Percentiles rank a stretch among this genome's conserved stretches.
Evolutionary conservation across 2,888 invertebrate genomes (phyloP).

Genomic region (Pediacus dermestoides): DNA sequence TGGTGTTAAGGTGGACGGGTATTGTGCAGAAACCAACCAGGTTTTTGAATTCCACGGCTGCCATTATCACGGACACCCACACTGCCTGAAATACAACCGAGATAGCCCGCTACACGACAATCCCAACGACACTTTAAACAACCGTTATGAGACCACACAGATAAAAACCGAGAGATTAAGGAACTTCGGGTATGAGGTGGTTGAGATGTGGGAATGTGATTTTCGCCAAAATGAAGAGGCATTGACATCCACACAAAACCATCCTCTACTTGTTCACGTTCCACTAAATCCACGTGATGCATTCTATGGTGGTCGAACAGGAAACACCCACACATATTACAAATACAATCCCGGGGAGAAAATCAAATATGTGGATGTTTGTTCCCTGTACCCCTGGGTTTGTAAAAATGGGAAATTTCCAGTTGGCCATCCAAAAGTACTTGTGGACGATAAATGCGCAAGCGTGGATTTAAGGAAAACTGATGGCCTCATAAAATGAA

Average conservation of each 20-base stretch:
- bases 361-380: constrained; percentile 33
- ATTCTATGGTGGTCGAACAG: constrained; percentile 22
- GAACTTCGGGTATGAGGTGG: constrained; percentile 14
- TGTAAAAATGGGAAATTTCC: constrained; percentile 33
- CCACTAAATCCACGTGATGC: constrained; percentile 21
- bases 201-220: constrained; percentile 23
- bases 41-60: constrained; percentile 26
- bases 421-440: constrained; percentile 30
- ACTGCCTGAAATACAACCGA: constrained; percentile 14
- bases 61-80: constrained; percentile 19
- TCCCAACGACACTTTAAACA: constrained; percentile 10
- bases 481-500: constrained; percentile 19
- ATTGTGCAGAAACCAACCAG: constrained; percentile 15
- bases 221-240: constrained; percentile 15
- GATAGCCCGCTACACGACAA: constrained; percentile 9
- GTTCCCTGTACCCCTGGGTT: constrained; percentile 34
- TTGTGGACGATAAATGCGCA: constrained; percentile 20
- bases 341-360: constrained; percentile 24
- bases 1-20: constrained; percentile 20
- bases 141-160: constrained; percentile 14
- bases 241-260: constrained; percentile 9
- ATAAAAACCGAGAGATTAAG: constrained; percentile 14
- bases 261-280: constrained; percentile 12
- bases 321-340: constrained; percentile 12
- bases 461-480: constrained; percentile 11